Evolutionary conservation across 1,140 invertebrate genomes (phyloP).

Genomic region (Cotesia glomerata): DNA sequence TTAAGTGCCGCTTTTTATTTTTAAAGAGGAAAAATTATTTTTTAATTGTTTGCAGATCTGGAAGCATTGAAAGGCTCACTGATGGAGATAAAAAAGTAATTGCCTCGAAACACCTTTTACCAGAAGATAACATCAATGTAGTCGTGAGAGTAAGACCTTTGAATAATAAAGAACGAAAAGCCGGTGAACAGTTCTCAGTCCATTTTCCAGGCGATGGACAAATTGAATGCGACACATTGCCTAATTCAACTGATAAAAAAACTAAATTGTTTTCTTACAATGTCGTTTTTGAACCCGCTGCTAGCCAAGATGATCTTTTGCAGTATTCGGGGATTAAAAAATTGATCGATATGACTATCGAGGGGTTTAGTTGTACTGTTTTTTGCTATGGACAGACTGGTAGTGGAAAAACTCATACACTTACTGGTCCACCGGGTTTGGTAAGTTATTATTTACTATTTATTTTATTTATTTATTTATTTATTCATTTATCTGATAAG

Average conservation of each 20-base stretch:
- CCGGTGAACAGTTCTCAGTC: slow-evolving; percentile 68
- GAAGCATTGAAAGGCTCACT: slow-evolving; percentile 47
- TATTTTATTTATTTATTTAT: not conserved
- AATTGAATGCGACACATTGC: slow-evolving; percentile 65
- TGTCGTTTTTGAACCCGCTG: slow-evolving; percentile 87
- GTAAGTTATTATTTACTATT: slow-evolving; percentile 65
- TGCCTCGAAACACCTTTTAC: slow-evolving; percentile 46
- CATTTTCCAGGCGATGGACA: slow-evolving; percentile 82
- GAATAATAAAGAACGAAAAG: slow-evolving; percentile 71
- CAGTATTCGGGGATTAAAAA: slow-evolving; percentile 84
- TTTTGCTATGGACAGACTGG: slow-evolving; percentile 98
- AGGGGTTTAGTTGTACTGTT: slow-evolving; percentile 91
- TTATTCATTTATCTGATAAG: too few relatives aligned
- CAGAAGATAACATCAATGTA: slow-evolving; percentile 82
- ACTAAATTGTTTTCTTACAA: slow-evolving; percentile 84
- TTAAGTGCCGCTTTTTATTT: too few relatives aligned
- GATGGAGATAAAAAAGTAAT: slow-evolving; percentile 47
- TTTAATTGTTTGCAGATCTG: slow-evolving; percentile 35
- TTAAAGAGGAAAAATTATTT: not conserved
- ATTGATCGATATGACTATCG: slow-evolving; percentile 89
- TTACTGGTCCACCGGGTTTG: slow-evolving; percentile 88
- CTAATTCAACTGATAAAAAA: slow-evolving; percentile 67
- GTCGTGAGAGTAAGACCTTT: slow-evolving; percentile 78
- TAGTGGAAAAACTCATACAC: slow-evolving; percentile 93
- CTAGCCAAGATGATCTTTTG: slow-evolving; percentile 81